These are phyloP conservation scores for Scrobipalpa atriplicella DNA, from an alignment of 2,888 invertebrate species.

Conservation along the genomic window DNA sequence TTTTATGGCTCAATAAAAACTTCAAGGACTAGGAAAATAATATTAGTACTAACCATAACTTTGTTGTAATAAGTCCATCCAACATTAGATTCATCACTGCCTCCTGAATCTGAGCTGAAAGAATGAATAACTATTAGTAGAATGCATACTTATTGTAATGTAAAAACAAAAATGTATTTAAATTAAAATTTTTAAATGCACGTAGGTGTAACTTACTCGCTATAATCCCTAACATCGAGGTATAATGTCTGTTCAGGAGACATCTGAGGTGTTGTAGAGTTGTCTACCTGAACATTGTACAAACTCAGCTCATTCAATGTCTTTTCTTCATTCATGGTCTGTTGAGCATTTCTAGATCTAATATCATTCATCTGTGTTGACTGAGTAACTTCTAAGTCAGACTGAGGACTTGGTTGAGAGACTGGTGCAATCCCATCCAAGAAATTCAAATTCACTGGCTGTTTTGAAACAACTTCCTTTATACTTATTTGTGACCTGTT, in stretches of 20 bases:
- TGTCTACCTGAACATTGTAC: constrained; percentile 73
- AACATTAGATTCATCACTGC: constrained; percentile 81
- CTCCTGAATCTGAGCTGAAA: constrained; percentile 75
- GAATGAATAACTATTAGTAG: constrained; percentile 22
- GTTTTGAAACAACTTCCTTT: constrained; percentile 64
- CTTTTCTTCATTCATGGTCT: constrained; percentile 58
- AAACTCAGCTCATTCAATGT: constrained; percentile 74
- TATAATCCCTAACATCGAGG: constrained; percentile 75
- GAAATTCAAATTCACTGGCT: constrained; percentile 65
- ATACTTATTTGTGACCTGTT: constrained; percentile 73
- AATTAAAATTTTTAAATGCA: not conserved
- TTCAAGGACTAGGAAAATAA: not conserved
- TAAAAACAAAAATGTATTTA: no score
- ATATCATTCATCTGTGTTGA: constrained; percentile 30
- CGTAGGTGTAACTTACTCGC: constrained; percentile 62
- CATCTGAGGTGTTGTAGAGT: constrained; percentile 72
- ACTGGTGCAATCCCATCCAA: constrained; percentile 70
- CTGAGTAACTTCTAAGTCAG: constrained; percentile 27
- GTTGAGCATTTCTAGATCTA: constrained; percentile 2
- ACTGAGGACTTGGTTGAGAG: not conserved
- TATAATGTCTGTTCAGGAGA: constrained; percentile 76
- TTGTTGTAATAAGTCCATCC: constrained; percentile 89
- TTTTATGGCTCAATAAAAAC: not conserved
- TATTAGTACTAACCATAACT: constrained; percentile 81
- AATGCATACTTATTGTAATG: not conserved